Conservation (phyloP, 2,113 vertebrate genomes). For the Misgurnus anguillicaudatus region DNA sequence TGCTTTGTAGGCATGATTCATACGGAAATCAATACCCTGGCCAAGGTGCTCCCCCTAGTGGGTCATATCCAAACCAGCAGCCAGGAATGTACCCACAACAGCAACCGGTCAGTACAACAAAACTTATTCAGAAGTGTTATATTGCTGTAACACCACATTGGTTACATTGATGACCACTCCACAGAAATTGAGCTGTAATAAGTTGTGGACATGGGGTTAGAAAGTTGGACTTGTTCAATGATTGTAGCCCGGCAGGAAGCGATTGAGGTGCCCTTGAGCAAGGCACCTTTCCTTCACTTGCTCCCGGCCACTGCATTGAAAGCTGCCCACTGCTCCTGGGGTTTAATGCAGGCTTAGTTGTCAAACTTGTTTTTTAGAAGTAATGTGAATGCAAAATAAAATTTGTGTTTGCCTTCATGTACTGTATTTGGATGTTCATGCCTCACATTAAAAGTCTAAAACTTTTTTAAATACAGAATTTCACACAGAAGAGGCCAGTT, state of each 20-base stretch:
- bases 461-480: slow-evolving; percentile 79
- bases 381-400: too few species aligned
- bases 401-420: neutral
- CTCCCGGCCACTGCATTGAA: too few species aligned
- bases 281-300: too few species aligned
- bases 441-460: neutral
- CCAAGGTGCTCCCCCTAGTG: slow-evolving; percentile 93
- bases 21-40: slow-evolving; percentile 96
- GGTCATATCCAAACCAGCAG: slow-evolving; percentile 92
- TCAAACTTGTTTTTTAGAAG: too few species aligned
- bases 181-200: too few species aligned
- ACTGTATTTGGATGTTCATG: neutral
- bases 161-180: too few species aligned
- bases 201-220: too few species aligned
- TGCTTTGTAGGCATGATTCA: slow-evolving; percentile 87
- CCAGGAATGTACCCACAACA: slow-evolving; percentile 93
- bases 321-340: too few species aligned
- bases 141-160: neutral
- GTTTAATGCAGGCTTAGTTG: too few species aligned
- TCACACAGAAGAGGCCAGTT: slow-evolving; percentile 86
- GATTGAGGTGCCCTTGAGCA: too few species aligned
- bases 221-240: too few species aligned
- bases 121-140: neutral
- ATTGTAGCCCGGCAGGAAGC: too few species aligned
- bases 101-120: slow-evolving; percentile 80